Percentiles rank a stretch among this genome's conserved stretches.
These are phyloP conservation scores for Miltochrista miniata DNA, from an alignment of 2,888 invertebrate species.

Conservation along the genomic window DNA sequence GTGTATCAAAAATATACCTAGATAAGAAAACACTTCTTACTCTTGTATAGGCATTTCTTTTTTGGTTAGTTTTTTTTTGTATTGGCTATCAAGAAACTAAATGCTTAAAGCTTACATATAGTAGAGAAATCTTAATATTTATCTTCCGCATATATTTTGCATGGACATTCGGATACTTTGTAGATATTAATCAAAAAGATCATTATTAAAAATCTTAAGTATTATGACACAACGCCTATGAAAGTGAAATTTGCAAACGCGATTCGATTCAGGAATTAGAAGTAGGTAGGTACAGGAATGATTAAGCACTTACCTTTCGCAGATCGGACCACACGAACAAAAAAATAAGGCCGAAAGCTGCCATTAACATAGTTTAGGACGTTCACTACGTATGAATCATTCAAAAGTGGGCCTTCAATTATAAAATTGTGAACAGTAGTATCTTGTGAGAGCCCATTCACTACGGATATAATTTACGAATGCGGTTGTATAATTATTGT, in stretches of 20 bases:
- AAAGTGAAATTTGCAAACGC: conserved; percentile 12
- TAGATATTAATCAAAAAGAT: background rate
- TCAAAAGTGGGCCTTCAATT: conserved; percentile 17
- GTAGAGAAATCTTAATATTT: background rate
- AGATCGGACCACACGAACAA: conserved; percentile 12
- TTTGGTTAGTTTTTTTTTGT: too few species aligned
- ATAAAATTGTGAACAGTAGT: conserved; percentile 3
- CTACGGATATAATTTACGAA: conserved; percentile 7
- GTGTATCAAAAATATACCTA: too few species aligned
- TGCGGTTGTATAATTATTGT: conserved; percentile 1
- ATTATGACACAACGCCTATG: conserved; percentile 9
- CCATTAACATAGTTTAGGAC: conserved; percentile 31
- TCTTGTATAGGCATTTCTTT: too few species aligned
- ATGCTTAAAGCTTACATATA: too few species aligned
- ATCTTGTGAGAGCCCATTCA: conserved; percentile 12
- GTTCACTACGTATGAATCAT: conserved; percentile 16
- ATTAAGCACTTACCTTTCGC: conserved; percentile 22
- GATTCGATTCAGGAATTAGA: conserved; percentile 5
- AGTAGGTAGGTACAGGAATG: background rate
- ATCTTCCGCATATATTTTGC: conserved; percentile 1
- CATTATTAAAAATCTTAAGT: background rate
- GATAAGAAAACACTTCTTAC: too few species aligned
- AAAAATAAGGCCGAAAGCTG: conserved; percentile 23
- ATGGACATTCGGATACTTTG: background rate
- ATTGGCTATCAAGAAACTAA: too few species aligned